phyloP scores from a whole-genome alignment of 2,797 vertebrate species.

The Anguilla megastoma region DNA sequence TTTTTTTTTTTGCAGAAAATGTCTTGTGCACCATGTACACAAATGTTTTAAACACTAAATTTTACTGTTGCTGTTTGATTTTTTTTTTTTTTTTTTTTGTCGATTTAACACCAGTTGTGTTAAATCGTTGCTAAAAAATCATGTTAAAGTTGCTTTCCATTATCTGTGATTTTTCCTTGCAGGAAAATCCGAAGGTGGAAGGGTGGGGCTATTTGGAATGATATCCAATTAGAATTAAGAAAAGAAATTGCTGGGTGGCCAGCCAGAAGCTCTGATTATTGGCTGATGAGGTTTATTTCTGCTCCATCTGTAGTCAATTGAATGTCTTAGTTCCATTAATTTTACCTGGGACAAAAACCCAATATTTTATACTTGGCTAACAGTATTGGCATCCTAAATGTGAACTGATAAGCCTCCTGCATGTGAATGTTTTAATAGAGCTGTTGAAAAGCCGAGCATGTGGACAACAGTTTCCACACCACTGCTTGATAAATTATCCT shows the following conservation, averaged over 20 bases:
- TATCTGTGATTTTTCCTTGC: not conserved
- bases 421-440: slow-evolving; percentile 21
- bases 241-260: not conserved
- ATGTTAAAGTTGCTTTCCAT: not conserved
- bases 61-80: not conserved
- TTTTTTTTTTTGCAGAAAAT: not conserved
- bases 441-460: slow-evolving; percentile 14
- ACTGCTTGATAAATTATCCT: slow-evolving; percentile 34
- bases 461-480: slow-evolving; percentile 33
- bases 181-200: not conserved
- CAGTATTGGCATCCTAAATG: not conserved
- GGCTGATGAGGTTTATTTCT: not conserved
- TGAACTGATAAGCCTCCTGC: not conserved
- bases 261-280: not conserved
- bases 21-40: not conserved
- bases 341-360: slow-evolving; percentile 5
- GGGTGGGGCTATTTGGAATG: not conserved
- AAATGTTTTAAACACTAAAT: not conserved
- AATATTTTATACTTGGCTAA: not conserved
- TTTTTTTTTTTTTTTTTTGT: no score
- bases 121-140: no score
- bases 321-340: not conserved
- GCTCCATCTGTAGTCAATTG: not conserved
- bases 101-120: not conserved
- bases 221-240: not conserved